A percentile compares a stretch with the other conserved stretches of the same genome.
Conservation (phyloP, 2,113 vertebrate genomes). For the Leucoraja erinaceus region DNA sequence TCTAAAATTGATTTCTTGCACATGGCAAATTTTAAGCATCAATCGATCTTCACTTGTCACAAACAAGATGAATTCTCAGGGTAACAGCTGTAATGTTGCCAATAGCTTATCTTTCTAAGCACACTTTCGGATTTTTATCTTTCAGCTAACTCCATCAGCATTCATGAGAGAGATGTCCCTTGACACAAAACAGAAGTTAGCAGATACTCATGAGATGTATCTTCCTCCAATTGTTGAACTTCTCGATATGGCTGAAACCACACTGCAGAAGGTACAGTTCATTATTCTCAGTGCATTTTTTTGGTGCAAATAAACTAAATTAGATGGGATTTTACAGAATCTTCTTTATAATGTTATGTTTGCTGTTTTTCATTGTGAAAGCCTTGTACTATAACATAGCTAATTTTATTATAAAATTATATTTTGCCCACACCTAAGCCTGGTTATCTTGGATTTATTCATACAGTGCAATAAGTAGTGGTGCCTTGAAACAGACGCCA, state of each 20-base stretch:
- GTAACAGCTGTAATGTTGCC: not conserved
- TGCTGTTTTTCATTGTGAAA: not conserved
- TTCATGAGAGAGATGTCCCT: slow-evolving; percentile 72
- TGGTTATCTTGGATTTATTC: not conserved
- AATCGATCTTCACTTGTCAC: not conserved
- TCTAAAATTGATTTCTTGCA: not conserved
- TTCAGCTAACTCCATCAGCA: slow-evolving; percentile 74
- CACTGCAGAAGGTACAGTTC: slow-evolving; percentile 69
- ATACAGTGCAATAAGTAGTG: not conserved
- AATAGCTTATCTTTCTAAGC: no score
- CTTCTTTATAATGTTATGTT: not conserved
- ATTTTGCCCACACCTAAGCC: not conserved
- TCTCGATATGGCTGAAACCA: slow-evolving; percentile 60
- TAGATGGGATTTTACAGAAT: not conserved
- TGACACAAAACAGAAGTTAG: slow-evolving; percentile 64
- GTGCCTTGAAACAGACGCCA: not conserved
- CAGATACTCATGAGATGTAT: slow-evolving; percentile 51
- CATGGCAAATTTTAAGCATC: not conserved
- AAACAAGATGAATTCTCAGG: not conserved
- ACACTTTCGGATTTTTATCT: slow-evolving; percentile 43
- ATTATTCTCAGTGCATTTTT: not conserved
- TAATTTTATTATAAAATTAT: not conserved
- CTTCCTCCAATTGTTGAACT: slow-evolving; percentile 62
- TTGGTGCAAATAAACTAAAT: not conserved
- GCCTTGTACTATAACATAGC: not conserved